Conservation (phyloP, 1,140 invertebrate genomes). For the Zaprionus capensis region DNA sequence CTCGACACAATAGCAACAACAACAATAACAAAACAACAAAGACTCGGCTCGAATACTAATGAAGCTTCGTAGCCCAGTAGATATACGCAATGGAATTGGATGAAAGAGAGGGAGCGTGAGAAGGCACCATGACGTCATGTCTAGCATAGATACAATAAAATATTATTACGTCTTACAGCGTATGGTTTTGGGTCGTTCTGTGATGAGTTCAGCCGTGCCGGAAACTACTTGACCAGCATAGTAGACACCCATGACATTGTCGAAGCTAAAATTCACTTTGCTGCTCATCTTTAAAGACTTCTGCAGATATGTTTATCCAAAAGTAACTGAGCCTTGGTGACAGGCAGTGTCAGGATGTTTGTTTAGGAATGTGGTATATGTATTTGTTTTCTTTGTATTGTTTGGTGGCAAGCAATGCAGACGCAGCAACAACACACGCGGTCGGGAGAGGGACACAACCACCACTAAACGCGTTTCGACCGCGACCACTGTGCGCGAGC, state of each 20-base stretch:
- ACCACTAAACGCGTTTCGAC: conserved; percentile 35
- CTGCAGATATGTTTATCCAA: conserved; percentile 4
- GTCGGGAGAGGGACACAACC: not conserved
- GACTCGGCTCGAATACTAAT: conserved; percentile 59
- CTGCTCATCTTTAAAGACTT: conserved; percentile 61
- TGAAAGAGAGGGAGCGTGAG: conserved; percentile 22
- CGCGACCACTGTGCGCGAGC: conserved; percentile 45
- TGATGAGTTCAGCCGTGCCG: conserved; percentile 84
- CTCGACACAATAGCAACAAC: conserved; percentile 36
- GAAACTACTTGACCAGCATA: conserved; percentile 86
- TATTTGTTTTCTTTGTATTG: conserved; percentile 36
- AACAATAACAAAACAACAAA: conserved; percentile 52
- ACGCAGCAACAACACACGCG: conserved; percentile 5
- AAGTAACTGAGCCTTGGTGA: conserved; percentile 26
- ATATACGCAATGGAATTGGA: conserved; percentile 63
- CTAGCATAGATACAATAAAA: conserved; percentile 10
- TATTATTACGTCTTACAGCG: conserved; percentile 74
- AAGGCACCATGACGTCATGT: conserved; percentile 66
- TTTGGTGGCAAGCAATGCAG: conserved; percentile 23
- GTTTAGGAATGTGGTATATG: conserved; percentile 3
- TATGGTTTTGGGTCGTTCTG: conserved; percentile 85
- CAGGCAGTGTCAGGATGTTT: conserved; percentile 48
- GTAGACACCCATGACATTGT: conserved; percentile 84
- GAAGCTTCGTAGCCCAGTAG: conserved; percentile 21
- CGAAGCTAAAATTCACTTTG: conserved; percentile 85